These are phyloP conservation scores for Drosophila bocki DNA, from an alignment of 1,140 invertebrate genomes.

Conservation along the genomic window DNA sequence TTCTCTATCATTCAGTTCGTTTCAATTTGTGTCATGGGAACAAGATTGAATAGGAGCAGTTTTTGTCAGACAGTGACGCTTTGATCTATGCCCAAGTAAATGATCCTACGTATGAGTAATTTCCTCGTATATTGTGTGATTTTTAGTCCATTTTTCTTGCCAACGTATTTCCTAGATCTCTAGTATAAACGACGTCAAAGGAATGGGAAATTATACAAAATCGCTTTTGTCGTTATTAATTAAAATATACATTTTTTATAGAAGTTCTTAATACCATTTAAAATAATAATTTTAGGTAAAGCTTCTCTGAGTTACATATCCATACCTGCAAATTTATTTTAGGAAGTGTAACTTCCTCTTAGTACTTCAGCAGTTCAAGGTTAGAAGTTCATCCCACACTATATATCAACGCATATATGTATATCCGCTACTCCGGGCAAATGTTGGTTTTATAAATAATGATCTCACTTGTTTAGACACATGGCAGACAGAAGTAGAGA, in stretches of 20 bases:
- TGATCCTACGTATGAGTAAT: conserved; percentile 38
- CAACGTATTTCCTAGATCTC: conserved; percentile 7
- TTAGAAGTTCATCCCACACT: neutral
- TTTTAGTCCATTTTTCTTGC: conserved; percentile 21
- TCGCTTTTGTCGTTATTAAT: conserved; percentile 1
- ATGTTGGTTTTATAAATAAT: conserved; percentile 22
- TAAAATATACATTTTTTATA: neutral
- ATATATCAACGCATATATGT: neutral
- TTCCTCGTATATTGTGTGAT: conserved; percentile 18
- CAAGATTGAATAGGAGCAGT: conserved; percentile 7
- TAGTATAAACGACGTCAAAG: conserved; percentile 30
- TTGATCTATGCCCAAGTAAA: conserved; percentile 42
- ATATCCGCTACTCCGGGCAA: neutral
- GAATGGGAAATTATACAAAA: conserved; percentile 9
- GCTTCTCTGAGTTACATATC: neutral
- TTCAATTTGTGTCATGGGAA: conserved; percentile 25
- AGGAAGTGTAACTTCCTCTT: neutral
- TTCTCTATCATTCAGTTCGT: conserved; percentile 17
- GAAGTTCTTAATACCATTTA: neutral
- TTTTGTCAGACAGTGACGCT: conserved; percentile 15
- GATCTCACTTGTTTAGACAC: conserved; percentile 36
- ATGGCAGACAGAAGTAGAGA: conserved; percentile 20
- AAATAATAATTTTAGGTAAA: neutral
- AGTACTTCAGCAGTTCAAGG: conserved; percentile 10
- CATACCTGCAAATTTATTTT: too few relatives aligned